A percentile compares a stretch with the other conserved stretches of the same genome.
These are phyloP conservation scores for Incurvaria masculella DNA, from an alignment of 2,888 invertebrate species.

Conservation along the genomic window DNA sequence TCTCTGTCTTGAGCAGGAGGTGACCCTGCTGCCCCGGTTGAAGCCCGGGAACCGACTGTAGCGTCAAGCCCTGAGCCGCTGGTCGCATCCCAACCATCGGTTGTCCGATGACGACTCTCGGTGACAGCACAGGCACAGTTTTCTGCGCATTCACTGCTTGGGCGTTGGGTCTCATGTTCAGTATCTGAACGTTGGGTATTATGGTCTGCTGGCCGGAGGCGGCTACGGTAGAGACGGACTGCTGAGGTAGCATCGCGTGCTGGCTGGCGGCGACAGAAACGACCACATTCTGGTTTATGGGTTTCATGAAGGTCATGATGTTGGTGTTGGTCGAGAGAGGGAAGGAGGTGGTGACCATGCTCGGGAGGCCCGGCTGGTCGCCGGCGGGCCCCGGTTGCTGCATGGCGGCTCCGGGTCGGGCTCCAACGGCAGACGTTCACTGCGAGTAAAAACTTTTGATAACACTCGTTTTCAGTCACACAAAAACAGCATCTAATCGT, in stretches of 20 bases:
- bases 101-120: constrained; percentile 79
- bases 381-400: constrained; percentile 29
- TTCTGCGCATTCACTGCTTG: constrained; percentile 68
- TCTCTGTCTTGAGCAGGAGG: constrained; percentile 93
- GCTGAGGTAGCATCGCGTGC: not conserved
- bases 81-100: constrained; percentile 79
- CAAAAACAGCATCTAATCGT: too few relatives aligned
- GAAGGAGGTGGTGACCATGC: constrained; percentile 60
- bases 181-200: constrained; percentile 74
- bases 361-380: constrained; percentile 57
- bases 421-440: constrained; percentile 1
- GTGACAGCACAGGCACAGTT: constrained; percentile 72
- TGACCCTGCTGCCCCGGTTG: constrained; percentile 86
- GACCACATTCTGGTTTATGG: constrained; percentile 49
- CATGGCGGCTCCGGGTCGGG: constrained; percentile 7
- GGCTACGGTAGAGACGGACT: constrained; percentile 36
- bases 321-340: constrained; percentile 55
- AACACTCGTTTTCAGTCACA: not conserved
- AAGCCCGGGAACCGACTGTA: constrained; percentile 82
- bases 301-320: constrained; percentile 64
- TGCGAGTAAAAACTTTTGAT: constrained; percentile 1
- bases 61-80: constrained; percentile 78
- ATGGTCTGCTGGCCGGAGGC: constrained; percentile 61
- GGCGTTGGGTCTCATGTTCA: constrained; percentile 75
- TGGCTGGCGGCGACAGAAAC: constrained; percentile 15